Base-by-base conservation (phyloP, 2,888 invertebrate genomes). In the Drosophila eohydei region DNA sequence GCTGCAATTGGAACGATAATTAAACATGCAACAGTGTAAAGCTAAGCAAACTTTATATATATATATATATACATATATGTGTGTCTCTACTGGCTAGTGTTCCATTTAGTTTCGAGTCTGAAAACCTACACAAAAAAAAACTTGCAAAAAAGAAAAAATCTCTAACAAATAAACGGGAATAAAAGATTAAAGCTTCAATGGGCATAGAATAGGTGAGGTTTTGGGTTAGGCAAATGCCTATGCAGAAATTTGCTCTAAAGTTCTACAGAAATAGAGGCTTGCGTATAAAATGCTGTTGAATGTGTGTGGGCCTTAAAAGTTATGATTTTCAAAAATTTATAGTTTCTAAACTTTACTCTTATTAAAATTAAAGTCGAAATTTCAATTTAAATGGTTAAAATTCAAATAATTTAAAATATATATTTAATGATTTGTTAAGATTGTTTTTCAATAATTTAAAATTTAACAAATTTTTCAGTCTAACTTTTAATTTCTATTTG, bases 1-100 rank as follows among this genome's bases (percentile, higher is more conserved):
- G 26, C 4, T 28, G 73, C 57, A 76, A 76, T 80, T 61, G 78
- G 72, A 50, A 65, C 78, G 48, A 62, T 71, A 78, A 80, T 71
- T 77, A 80, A 77, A 80, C 77, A 76, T 63, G 78, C 81, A 77
- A 59, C 78, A 54, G 55, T 58, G 43, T 59, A 61, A 59, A 41
- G 43, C 64, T 30, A 44, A 43, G 11, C 30, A 32, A 54, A 50
- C 43, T 46, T 14, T 26, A 26, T 44, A 44, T 6, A 12, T 26
- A 44, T 26, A 51, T 44, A n/a, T 21, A 14, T 40, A 14, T 38
- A 26, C n/a, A n/a, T n/a, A n/a, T 60, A 1, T 60, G 6, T 11
- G 3, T 41, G 14, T 21, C 11, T 52, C 1, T 40, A 11, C 34
- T 46, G 6, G 57, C 34, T n/a, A 40, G 41, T 55, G 21, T 43